Base-by-base conservation (phyloP, 2,888 invertebrate genomes). In the Acrobasis repandana region DNA sequence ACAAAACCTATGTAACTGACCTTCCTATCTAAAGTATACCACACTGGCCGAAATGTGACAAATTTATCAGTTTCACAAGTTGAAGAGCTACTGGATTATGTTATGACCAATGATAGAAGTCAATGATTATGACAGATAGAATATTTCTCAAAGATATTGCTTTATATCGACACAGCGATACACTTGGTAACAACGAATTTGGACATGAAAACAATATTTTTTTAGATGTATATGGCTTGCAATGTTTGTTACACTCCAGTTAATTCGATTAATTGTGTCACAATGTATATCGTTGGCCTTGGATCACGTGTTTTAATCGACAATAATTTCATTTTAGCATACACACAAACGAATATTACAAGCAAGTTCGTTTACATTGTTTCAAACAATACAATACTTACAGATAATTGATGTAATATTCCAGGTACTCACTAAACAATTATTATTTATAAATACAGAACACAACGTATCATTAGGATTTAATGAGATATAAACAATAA, bases 221-320 rank as follows among this genome's bases (percentile, higher is more conserved):
- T 50, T 43, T 54, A 48, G 28, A 58, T 54, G 54, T 36, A 36
- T n/a, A 59, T 28, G 52, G 36, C 47, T 50, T 61, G 52, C 49
- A 64, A 62, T 61, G 46, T 48, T 62, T 61, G 54, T 60, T 64
- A 59, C 56, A 64, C 34, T 46, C 36, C 46, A 58, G 61, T 59
- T 75, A 72, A 68, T 74, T 76, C 65, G 69, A 76, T 73, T 68
- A 67, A 66, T 73, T 61, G 66, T 61, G 65, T 75, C 70, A 72
- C 66, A 64, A 66, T 65, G 61, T 60, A 64, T 63, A 69, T 65
- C 60, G 64, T 63, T 70, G 81, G 77, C 84, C 85, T 88, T 84
- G 83, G 72, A 76, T 84, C 83, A 84, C 80, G 80, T 85, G 83
- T 81, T 76, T 75, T 61, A 65, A 77, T 74, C 67, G 75, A 79